phyloP scores from a whole-genome alignment of 2,797 vertebrate genomes.

The Neosilurus mollespiculum region DNA sequence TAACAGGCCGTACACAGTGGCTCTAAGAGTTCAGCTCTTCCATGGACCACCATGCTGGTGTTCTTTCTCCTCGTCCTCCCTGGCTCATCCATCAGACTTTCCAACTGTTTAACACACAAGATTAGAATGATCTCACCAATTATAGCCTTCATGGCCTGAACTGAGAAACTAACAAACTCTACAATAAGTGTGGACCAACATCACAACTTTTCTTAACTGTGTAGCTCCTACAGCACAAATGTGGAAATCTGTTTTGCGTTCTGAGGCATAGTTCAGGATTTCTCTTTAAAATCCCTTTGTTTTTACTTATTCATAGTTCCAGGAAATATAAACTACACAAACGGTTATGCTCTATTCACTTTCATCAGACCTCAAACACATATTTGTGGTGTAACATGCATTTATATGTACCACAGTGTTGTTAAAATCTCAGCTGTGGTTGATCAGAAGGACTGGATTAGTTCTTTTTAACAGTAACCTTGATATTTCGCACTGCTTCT shows the following conservation, averaged over 20 bases:
- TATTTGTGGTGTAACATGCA: not conserved
- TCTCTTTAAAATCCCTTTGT: not conserved
- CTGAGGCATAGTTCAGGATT: not conserved
- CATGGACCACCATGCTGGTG: constrained; percentile 74
- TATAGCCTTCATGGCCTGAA: constrained; percentile 39
- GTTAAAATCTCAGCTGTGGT: not conserved
- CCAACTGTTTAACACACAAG: constrained; percentile 26
- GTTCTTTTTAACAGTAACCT: not conserved
- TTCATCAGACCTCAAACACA: not conserved
- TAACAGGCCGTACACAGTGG: constrained; percentile 70
- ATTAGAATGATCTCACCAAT: constrained; percentile 40
- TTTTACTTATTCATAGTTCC: not conserved
- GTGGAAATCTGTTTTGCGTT: not conserved
- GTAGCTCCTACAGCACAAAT: not conserved
- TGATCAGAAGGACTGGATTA: not conserved
- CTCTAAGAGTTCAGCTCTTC: constrained; percentile 65
- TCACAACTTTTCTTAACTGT: not conserved
- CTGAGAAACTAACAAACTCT: constrained; percentile 19
- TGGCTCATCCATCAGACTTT: constrained; percentile 41
- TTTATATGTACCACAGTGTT: not conserved
- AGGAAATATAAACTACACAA: constrained; percentile 2
- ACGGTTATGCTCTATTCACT: not conserved
- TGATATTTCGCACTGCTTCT: not conserved
- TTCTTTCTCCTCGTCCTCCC: constrained; percentile 63
- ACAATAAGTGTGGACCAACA: not conserved